These are phyloP conservation scores for Laticauda laticaudata DNA, from an alignment of 2,113 vertebrate genomes.

Conservation along the genomic window DNA sequence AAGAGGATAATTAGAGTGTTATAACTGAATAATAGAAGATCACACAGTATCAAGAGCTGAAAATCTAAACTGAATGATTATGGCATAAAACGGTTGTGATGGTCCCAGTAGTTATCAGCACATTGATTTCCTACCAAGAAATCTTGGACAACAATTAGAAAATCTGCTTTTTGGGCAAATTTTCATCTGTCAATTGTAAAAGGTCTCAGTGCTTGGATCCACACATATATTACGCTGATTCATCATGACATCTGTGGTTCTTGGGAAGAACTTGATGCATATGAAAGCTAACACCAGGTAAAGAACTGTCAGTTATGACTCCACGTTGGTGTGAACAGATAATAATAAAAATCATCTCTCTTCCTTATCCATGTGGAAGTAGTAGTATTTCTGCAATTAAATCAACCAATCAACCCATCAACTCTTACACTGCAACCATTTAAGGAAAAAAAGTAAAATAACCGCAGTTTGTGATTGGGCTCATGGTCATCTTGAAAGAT, in stretches of 20 bases:
- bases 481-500: background rate
- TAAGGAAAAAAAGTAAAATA: background rate
- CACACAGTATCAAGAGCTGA: background rate
- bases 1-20: background rate
- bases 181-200: too few species aligned
- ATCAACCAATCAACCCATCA: background rate
- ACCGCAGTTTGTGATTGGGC: background rate
- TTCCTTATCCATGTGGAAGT: constrained; percentile 7
- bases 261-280: background rate
- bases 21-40: background rate
- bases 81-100: too few species aligned
- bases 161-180: too few species aligned
- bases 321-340: background rate
- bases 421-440: background rate
- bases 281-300: background rate
- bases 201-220: background rate
- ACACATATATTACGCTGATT: background rate
- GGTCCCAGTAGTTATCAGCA: too few species aligned
- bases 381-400: background rate
- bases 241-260: background rate
- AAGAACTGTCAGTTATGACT: background rate
- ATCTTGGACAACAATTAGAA: too few species aligned
- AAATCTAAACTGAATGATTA: too few species aligned
- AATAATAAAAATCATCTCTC: background rate
- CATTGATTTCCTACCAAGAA: too few species aligned